phyloP scores from a whole-genome alignment of 2,888 invertebrate genomes.

The Parascotia fuliginaria region DNA sequence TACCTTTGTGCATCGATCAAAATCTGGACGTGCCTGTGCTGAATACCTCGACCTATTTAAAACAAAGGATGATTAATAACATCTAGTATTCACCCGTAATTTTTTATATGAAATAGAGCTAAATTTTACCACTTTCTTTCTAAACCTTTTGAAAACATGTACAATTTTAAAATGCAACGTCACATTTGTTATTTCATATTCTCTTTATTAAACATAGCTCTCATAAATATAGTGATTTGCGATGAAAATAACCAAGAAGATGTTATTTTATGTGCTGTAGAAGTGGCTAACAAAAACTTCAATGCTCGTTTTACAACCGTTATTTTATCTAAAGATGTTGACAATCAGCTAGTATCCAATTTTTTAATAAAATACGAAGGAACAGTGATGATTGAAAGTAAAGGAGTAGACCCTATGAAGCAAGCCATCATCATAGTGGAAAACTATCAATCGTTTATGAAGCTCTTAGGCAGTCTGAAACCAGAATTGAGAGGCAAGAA shows the following conservation, averaged over 20 bases:
- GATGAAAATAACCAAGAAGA: slow-evolving; percentile 26
- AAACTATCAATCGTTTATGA: slow-evolving; percentile 58
- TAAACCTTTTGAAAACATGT: neutral
- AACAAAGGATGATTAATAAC: slow-evolving; percentile 62
- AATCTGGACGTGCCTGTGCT: slow-evolving; percentile 34
- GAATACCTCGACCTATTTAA: slow-evolving; percentile 20
- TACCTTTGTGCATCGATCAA: slow-evolving; percentile 46
- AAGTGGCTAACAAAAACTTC: slow-evolving; percentile 63
- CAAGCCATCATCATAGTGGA: slow-evolving; percentile 65
- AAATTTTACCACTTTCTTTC: slow-evolving; percentile 2
- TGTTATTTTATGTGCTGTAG: slow-evolving; percentile 50
- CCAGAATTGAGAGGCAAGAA: slow-evolving; percentile 65
- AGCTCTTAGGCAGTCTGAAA: slow-evolving; percentile 53
- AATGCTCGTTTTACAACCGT: slow-evolving; percentile 55
- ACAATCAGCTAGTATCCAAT: slow-evolving; percentile 46
- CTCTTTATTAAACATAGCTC: slow-evolving; percentile 17
- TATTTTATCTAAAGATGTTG: slow-evolving; percentile 56
- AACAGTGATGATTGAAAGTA: slow-evolving; percentile 57
- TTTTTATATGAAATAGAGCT: neutral
- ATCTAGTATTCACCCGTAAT: slow-evolving; percentile 1
- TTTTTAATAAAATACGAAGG: slow-evolving; percentile 62
- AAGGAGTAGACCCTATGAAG: slow-evolving; percentile 48
- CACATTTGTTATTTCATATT: slow-evolving; percentile 8
- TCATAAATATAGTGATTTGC: slow-evolving; percentile 23
- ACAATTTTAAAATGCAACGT: slow-evolving; percentile 4